Percentiles rank a stretch among this genome's conserved stretches.
These are phyloP conservation scores for Ursus arctos DNA, from an alignment of 2,113 vertebrate genomes.

Conservation along the genomic window DNA sequence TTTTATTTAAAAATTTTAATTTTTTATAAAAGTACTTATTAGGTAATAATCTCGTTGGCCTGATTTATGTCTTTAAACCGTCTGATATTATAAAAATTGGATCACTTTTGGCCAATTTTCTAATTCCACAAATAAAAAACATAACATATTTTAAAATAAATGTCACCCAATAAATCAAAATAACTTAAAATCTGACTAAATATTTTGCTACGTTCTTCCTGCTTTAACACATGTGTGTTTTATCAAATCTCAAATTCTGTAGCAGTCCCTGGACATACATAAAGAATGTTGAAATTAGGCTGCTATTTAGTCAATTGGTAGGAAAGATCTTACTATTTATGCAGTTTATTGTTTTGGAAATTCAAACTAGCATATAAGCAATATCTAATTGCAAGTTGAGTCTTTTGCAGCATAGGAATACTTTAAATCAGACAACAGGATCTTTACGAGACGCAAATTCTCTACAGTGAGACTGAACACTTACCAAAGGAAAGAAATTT, in stretches of 20 bases:
- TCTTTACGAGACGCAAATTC: background rate
- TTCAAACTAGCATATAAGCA: background rate
- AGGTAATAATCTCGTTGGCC: background rate
- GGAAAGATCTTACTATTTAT: background rate
- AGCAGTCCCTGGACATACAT: background rate
- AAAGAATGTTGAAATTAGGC: background rate
- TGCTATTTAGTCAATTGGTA: background rate
- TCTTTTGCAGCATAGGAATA: background rate
- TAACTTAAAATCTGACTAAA: background rate
- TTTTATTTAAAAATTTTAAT: background rate
- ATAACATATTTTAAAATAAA: background rate
- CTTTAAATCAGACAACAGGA: background rate
- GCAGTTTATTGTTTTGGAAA: background rate
- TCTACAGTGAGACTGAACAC: background rate
- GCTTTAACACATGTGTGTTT: background rate
- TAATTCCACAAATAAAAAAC: slow-evolving; percentile 18
- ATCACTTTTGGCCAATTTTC: background rate
- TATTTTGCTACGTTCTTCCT: background rate
- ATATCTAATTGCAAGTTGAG: background rate
- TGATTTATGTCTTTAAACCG: background rate
- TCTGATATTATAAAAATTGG: background rate
- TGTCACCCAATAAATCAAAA: slow-evolving; percentile 23
- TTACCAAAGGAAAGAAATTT: background rate
- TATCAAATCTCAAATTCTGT: background rate
- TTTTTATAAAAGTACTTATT: background rate